Evolutionary conservation across 2,113 vertebrate species (phyloP).

Genomic region (Oreocharis arfaki): DNA sequence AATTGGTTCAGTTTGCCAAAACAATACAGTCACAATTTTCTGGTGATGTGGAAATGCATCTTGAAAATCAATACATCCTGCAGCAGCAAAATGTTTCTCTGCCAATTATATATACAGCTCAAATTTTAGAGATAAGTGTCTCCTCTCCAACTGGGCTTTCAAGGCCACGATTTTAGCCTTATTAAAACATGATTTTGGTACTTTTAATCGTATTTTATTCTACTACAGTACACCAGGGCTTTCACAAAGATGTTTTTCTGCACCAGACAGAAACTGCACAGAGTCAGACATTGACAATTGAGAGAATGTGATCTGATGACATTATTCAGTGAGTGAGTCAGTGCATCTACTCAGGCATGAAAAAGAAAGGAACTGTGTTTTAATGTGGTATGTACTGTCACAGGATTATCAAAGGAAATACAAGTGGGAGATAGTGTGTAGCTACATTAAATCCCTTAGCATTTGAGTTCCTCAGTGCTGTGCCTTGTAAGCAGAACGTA

Average conservation of each 20-base stretch:
- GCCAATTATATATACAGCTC: not conserved
- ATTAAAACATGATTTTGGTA: not conserved
- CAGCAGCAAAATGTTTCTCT: not conserved
- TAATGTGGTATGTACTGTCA: not conserved
- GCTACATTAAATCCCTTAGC: not conserved
- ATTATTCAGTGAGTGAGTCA: conserved; percentile 2
- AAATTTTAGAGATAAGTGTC: not conserved
- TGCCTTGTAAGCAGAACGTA: not conserved
- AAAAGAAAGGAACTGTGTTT: not conserved
- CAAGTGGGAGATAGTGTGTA: not conserved
- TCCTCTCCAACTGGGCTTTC: not conserved
- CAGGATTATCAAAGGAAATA: conserved; percentile 31
- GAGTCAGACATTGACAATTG: not conserved
- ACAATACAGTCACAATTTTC: not conserved
- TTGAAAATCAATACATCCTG: not conserved
- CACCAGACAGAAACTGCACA: not conserved
- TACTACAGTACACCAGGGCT: not conserved
- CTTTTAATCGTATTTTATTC: not conserved
- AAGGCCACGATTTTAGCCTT: not conserved
- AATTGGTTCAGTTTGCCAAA: not conserved
- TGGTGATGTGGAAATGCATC: not conserved
- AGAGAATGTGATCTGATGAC: not conserved
- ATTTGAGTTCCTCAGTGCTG: not conserved
- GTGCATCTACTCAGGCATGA: not conserved
- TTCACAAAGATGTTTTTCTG: conserved; percentile 9